Base-by-base conservation (phyloP, 2,797 vertebrate species). In the Dromococcyx pavoninus region DNA sequence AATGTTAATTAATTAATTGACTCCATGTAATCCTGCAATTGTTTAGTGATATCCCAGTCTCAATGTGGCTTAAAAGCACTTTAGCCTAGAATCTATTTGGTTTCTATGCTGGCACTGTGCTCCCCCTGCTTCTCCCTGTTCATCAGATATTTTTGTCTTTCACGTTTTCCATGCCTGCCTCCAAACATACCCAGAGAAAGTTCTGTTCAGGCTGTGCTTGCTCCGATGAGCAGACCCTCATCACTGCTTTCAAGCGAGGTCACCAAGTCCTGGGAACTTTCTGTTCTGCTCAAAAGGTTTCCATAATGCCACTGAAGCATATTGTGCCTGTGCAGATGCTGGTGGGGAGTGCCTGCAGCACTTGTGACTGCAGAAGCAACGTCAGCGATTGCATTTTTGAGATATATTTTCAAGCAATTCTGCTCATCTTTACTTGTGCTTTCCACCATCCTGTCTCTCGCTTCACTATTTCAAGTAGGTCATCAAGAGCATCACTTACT, bases 231-330 rank as follows among this genome's bases (percentile, higher is more conserved):
- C 93, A 94, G 83, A 66, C 74, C 89, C 71, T 95, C 88, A 77
- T 7, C 3, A 21, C 28, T 53, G 79, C 82, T 92, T 92, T 88
- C 93, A 77, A 67, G 79, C 1, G 71, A 96, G 94, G 93, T 95
- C 94, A 94, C 53, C 46, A n/a, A 37, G 83, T 95, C 83, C 94
- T 74, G 71, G 69, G 80, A 95, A 94, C 77, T 86, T 94, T 96
- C 93, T 94, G 53, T 94, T 95, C 91, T 88, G 94, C 88, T 94
- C 89, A 91, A 65, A 93, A 93, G 88, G 71, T 61, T 94, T 94
- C 91, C 86, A 85, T 51, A 93, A 56, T n/a, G 88, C 91, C 74
- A 94, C 75, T 93, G 93, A 76, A 96, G 91, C 95, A 85, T 74
- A 77, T 7, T 85, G 93, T 93, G 93, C 88, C 91, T 27, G 80